A percentile compares a stretch with the other conserved stretches of the same genome.
Conservation (phyloP, 2,888 invertebrate species). For the Tachina lurida region DNA sequence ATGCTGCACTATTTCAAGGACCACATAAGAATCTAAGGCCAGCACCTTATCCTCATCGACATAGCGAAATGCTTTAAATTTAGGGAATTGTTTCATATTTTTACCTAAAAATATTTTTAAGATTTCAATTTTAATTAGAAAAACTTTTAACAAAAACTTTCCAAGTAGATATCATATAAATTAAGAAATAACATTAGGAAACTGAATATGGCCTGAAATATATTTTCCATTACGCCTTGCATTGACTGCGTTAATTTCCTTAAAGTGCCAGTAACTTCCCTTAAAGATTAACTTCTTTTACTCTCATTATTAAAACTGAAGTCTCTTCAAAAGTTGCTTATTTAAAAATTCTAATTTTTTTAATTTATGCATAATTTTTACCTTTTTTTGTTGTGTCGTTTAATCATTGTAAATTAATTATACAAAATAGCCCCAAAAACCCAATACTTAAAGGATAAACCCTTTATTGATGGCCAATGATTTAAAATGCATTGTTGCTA, state of each 20-base stretch:
- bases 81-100: no score
- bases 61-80: no score
- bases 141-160: no score
- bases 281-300: neutral
- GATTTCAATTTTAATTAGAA: no score
- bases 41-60: no score
- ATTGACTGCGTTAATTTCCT: slow-evolving; percentile 1
- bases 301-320: neutral
- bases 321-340: no score
- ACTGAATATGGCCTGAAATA: no score
- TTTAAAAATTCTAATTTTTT: neutral
- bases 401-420: slow-evolving; percentile 38
- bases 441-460: slow-evolving; percentile 9
- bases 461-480: slow-evolving; percentile 36
- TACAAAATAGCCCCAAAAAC: slow-evolving; percentile 10
- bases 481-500: slow-evolving; percentile 28
- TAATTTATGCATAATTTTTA: slow-evolving; percentile 9
- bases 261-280: no score
- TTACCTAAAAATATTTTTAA: no score
- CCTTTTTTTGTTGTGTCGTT: slow-evolving; percentile 32
- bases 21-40: no score
- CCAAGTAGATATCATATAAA: neutral
- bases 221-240: neutral
- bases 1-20: no score
- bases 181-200: no score